Base-by-base conservation (phyloP, 2,797 vertebrate genomes). In the Jordanella pulchra region DNA sequence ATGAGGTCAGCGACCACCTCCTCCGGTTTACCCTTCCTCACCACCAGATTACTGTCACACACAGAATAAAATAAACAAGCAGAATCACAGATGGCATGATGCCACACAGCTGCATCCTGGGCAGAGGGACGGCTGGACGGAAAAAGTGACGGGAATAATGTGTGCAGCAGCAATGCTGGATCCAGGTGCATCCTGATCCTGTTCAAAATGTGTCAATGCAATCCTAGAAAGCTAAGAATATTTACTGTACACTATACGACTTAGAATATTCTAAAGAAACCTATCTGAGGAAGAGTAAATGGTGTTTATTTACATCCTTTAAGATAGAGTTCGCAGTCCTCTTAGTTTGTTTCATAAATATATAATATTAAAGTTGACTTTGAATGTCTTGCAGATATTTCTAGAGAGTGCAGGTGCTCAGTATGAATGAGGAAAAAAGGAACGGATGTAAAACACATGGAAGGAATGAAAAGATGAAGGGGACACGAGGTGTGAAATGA, bases 1-100 rank as follows among this genome's bases (percentile, higher is more conserved):
- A 96, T 95, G 54, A 96, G 91, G 76, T 95, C 94, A 1, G 30
- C 1, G 0, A 96, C 89, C 21, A 96, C 91, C 14, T 96, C 93
- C 88, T 96, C 96, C 0, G 94, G 95, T 27, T 95, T 95, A 35
- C 96, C 95, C 30, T 71, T 91, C 84, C 95, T 94, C 78, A 96
- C 93, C 44, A 93, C 73, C n/a, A 96, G 91, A 69, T 92, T 96
- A 71, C 95, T 96, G 85, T 74, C 75, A 69, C 67, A 85, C 66
- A 81, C 63, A 45, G 3, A 45, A 61, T 28, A 6, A 63, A 77
- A 78, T 25, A 78, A 27, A 80, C 65, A 75, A 69, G 72, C 50
- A 84, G 70, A 77, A 28, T 48, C 61, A 42, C 47, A 67, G 68
- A 77, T 65, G 74, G 61, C 68, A 63, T 50, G 35, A 35, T 76